Evolutionary conservation across 2,113 vertebrate genomes (phyloP), one percentile per base, ranked within the genome.

Genomic region (Gymnarchus niloticus): DNA sequence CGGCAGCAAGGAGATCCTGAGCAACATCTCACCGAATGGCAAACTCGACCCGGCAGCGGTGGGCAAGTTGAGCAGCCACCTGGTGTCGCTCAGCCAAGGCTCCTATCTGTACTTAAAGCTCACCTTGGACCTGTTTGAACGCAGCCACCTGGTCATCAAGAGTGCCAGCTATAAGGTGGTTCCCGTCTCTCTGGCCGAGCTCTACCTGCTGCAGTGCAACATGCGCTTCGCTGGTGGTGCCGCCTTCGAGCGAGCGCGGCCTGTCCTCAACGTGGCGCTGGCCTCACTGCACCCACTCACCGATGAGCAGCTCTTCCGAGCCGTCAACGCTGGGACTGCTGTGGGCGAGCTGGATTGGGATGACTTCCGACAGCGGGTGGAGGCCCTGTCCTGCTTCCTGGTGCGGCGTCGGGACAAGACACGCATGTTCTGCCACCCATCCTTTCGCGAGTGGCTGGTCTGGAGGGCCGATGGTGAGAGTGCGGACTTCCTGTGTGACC

Each of bases 401-500:
- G 95, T 99, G 88, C 96, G 96, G 86, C 94, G 98, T 56, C 94
- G 98, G 81, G 98, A 99, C 86, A 96, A 96, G 88, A 99, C 98
- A 0, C 96, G 98, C 6, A 99, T 99, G 98, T 97, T 99, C 90
- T 99, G 96, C 92, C 98, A 99, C 61, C 98, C 98, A 0, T 99
- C 98, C 89, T 99, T 99, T 94, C 93, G 98, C 87, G 98, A 99
- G 83, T 99, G 98, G 98, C 95, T 99, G 44, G 95, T 99, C 23
- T 99, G 98, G 98, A 95, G 98, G 93, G 96, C 96, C 1, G 98
- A 99, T 0, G 97, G 97, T 6, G 98, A 99, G 87, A 99, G 95
- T 88, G 95, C 94, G 0, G 96, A 99, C 92, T 99, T 99, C 91
- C 92, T 99, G 1, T 99, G 98, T 88, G 98, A 99, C 41, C 96